phyloP scores from a whole-genome alignment of 1,140 invertebrate species.

The Metaphire vulgaris region DNA sequence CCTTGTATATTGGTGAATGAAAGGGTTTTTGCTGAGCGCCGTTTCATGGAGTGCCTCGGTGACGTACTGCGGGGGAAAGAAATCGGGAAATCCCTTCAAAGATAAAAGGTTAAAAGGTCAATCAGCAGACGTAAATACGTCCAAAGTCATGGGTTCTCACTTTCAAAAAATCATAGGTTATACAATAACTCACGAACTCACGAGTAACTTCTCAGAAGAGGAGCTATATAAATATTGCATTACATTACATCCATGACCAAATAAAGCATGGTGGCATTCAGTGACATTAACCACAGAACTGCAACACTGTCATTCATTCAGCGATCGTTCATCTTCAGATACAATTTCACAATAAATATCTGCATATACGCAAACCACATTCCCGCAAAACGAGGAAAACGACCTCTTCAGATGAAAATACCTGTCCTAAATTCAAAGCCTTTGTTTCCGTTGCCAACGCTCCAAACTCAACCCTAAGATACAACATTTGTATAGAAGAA shows the following conservation, averaged over 20 bases:
- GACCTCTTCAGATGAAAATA: too few relatives aligned
- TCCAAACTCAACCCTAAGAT: slow-evolving; percentile 85
- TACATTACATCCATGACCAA: background rate
- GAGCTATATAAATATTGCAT: too few relatives aligned
- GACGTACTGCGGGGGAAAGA: slow-evolving; percentile 75
- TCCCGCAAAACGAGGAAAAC: too few relatives aligned
- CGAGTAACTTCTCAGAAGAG: background rate
- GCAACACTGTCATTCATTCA: too few relatives aligned
- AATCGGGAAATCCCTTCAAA: slow-evolving; percentile 83
- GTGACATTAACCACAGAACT: too few relatives aligned
- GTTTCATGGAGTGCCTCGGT: slow-evolving; percentile 68
- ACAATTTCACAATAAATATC: too few relatives aligned
- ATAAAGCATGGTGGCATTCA: background rate
- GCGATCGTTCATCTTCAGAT: too few relatives aligned
- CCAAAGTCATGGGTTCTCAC: slow-evolving; percentile 10
- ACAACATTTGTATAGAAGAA: background rate
- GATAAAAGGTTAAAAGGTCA: too few relatives aligned
- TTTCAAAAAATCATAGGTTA: background rate
- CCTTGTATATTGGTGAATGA: slow-evolving; percentile 79
- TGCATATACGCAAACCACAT: too few relatives aligned
- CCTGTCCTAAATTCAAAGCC: slow-evolving; percentile 87
- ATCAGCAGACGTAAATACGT: background rate
- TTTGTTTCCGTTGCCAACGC: slow-evolving; percentile 77
- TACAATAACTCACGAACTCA: too few relatives aligned
- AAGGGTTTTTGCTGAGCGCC: slow-evolving; percentile 61